Conservation (phyloP, 2,797 vertebrate species). For the Melanotaenia maccullochi region DNA sequence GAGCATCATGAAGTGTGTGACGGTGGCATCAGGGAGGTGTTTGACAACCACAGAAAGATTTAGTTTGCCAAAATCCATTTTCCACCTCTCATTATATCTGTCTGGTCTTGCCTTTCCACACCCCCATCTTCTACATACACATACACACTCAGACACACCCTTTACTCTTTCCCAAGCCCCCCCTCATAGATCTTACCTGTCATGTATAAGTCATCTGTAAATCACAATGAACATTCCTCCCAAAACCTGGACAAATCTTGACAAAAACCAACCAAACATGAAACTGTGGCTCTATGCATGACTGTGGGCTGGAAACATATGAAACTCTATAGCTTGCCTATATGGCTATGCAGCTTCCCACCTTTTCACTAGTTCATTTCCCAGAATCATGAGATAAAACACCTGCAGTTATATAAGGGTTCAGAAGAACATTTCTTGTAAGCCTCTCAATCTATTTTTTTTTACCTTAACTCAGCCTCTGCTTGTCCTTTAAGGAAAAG, state of each 20-base stretch:
- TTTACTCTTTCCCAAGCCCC: slow-evolving; percentile 14
- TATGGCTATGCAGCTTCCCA: slow-evolving; percentile 10
- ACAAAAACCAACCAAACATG: slow-evolving; percentile 46
- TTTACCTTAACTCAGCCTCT: slow-evolving; percentile 28
- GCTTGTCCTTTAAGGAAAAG: slow-evolving; percentile 35
- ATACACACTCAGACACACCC: background rate
- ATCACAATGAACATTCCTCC: slow-evolving; percentile 51
- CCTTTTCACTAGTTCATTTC: slow-evolving; percentile 29
- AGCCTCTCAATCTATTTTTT: slow-evolving; percentile 7
- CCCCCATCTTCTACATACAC: background rate
- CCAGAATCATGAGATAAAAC: slow-evolving; percentile 42
- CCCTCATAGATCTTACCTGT: slow-evolving; percentile 44
- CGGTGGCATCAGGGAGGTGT: slow-evolving; percentile 10
- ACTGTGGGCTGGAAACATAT: slow-evolving; percentile 56
- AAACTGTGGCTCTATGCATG: slow-evolving; percentile 37
- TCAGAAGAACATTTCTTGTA: background rate
- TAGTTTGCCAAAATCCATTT: slow-evolving; percentile 35
- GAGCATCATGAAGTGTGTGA: slow-evolving; percentile 11
- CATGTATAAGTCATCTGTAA: slow-evolving; percentile 53
- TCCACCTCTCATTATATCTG: slow-evolving; percentile 39
- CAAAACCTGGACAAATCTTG: slow-evolving; percentile 54
- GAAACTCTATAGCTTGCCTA: slow-evolving; percentile 61
- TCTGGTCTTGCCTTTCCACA: slow-evolving; percentile 51
- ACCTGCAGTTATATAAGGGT: slow-evolving; percentile 16
- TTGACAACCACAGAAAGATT: slow-evolving; percentile 45